phyloP scores from a whole-genome alignment of 2,797 vertebrate species.

The Cryptoprocta ferox region DNA sequence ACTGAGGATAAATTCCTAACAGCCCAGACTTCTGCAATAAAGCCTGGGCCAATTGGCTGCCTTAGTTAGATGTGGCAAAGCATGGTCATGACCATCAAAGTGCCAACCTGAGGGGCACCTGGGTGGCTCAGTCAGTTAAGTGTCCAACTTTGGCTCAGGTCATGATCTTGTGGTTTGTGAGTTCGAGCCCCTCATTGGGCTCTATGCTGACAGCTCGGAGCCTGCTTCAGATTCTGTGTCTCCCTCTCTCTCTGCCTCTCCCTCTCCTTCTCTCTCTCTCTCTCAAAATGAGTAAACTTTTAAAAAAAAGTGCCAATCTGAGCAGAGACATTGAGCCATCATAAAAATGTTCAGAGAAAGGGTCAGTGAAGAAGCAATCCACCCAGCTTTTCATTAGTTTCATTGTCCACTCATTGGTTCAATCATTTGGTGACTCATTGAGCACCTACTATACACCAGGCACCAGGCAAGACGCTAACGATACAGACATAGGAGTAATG shows the following conservation, averaged over 20 bases:
- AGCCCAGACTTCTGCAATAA: not conserved
- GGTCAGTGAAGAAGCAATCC: not conserved
- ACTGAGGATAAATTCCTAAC: not conserved
- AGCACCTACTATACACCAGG: constrained; percentile 1
- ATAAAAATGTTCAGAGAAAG: not conserved
- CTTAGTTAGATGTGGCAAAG: not conserved
- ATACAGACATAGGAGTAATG: not conserved
- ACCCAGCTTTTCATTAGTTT: not conserved
- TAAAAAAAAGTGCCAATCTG: not conserved
- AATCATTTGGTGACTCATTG: not conserved
- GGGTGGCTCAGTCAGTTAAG: too few species aligned
- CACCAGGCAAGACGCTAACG: not conserved
- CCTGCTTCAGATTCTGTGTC: too few species aligned
- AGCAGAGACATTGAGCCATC: not conserved
- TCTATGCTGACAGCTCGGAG: too few species aligned
- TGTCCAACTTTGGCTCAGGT: too few species aligned
- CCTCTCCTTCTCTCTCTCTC: too few species aligned
- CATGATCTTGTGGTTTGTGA: too few species aligned
- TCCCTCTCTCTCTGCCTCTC: too few species aligned
- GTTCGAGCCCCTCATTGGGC: too few species aligned
- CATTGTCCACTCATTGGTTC: not conserved
- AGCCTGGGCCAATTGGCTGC: not conserved
- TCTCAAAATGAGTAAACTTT: too few species aligned
- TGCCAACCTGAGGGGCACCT: not conserved
- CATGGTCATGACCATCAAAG: not conserved